phyloP scores from a whole-genome alignment of 2,888 invertebrate species.

The Leistus spinibarbis region DNA sequence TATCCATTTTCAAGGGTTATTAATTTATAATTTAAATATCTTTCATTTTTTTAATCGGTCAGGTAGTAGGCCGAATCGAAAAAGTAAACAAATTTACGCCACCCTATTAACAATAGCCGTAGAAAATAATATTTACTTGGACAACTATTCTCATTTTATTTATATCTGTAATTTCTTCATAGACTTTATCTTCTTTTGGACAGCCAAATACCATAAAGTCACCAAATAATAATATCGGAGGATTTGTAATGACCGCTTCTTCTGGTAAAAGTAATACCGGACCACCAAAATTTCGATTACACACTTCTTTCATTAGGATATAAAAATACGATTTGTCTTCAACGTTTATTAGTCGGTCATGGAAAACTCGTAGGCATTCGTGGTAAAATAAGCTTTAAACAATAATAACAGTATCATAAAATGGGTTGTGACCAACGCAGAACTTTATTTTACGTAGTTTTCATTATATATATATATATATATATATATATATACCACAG shows the following conservation, averaged over 20 bases:
- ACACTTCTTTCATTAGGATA: constrained; percentile 71
- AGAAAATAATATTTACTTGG: constrained; percentile 60
- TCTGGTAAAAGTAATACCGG: constrained; percentile 67
- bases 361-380: constrained; percentile 89
- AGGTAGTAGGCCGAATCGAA: no score
- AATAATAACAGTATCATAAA: not conserved
- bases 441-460: no score
- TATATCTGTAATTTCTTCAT: constrained; percentile 81
- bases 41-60: no score
- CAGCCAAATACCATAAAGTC: constrained; percentile 82
- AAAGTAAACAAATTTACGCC: no score
- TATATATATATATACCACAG: no score
- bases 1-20: no score
- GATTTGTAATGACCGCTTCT: constrained; percentile 63
- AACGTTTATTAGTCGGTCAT: constrained; percentile 83
- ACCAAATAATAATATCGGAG: constrained; percentile 78
- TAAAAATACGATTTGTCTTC: constrained; percentile 84
- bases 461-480: no score
- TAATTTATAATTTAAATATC: no score
- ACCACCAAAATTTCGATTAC: constrained; percentile 66
- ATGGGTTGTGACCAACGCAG: no score
- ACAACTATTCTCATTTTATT: constrained; percentile 72
- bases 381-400: constrained; percentile 81
- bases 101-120: not conserved
- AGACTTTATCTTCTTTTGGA: constrained; percentile 73